Base-by-base conservation (phyloP, 2,797 vertebrate genomes). In the Cuniculus paca region DNA sequence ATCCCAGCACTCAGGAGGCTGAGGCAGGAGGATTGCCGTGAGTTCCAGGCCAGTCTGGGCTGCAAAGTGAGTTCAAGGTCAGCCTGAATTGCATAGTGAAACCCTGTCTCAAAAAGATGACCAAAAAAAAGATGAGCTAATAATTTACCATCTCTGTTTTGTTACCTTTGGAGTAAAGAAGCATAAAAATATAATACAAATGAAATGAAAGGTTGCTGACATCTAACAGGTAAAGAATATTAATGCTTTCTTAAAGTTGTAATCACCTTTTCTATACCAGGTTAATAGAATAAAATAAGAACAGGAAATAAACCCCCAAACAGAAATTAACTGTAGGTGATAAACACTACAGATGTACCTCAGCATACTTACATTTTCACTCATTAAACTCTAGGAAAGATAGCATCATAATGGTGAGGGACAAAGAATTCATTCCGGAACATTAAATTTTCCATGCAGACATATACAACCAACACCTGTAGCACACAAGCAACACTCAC, bases 361-460 rank as follows among this genome's bases (percentile, higher is more conserved):
- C 8, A 90, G 80, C 48, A n/a, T 68, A 85, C 78, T 95, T 72
- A 92, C 91, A 48, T 19, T 82, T 52, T 92, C 42, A 86, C 75
- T 90, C 80, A 87, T 84, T 58, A 95, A 85, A 85, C 17, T 48
- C 45, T 92, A 94, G 86, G 48, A 90, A 28, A 89, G 77, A 93
- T 85, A 90, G 54, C 54, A 93, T 31, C 36, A 92, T 74, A 88
- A 1, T 94, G n/a, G n/a, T 83, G 75, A 95, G 89, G 52, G 54
- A 54, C 52, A 86, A 90, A 83, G 28, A 95, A 95, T 52, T 79
- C 61, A 72, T 45, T 94, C 63, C 63, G 58, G 72, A 95, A 75
- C 94, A 85, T 82, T 65, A 85, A 77, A 94, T 63, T 82, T 80
- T 93, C 79, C 93, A 61, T 52, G 39, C 17, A 88, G 56, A 96